These are phyloP conservation scores for Euschistus heros DNA, from an alignment of 1,140 invertebrate genomes.

Conservation along the genomic window DNA sequence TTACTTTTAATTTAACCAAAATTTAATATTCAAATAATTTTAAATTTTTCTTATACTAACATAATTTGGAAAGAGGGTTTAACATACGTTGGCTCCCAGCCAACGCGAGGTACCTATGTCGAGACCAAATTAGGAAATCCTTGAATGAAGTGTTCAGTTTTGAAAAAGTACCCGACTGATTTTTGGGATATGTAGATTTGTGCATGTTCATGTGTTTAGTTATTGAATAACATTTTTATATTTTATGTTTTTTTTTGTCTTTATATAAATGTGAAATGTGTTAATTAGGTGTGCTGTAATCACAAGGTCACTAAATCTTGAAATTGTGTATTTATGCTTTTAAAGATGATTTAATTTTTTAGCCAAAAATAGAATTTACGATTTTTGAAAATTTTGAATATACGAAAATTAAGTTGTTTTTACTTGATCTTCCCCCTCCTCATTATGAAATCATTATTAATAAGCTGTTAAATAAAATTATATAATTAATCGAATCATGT, in stretches of 20 bases:
- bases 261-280: background rate
- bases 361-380: too few relatives aligned
- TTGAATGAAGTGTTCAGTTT: background rate
- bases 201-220: conserved; percentile 6
- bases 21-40: background rate
- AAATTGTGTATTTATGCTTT: too few relatives aligned
- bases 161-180: background rate
- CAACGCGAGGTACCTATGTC: background rate
- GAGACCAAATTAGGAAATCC: conserved; percentile 3
- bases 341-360: too few relatives aligned
- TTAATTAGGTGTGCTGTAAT: background rate
- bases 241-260: background rate
- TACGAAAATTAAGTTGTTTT: too few relatives aligned
- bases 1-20: background rate
- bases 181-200: background rate
- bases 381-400: too few relatives aligned
- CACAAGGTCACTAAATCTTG: background rate
- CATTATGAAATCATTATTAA: too few relatives aligned
- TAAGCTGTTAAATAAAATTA: too few relatives aligned
- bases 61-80: too few relatives aligned
- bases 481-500: too few relatives aligned
- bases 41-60: background rate
- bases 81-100: too few relatives aligned
- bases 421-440: too few relatives aligned
- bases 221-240: background rate